Evolutionary conservation across 2,113 vertebrate genomes (phyloP), one percentile per base, ranked within the genome.

Genomic region (Neotoma lepida): DNA sequence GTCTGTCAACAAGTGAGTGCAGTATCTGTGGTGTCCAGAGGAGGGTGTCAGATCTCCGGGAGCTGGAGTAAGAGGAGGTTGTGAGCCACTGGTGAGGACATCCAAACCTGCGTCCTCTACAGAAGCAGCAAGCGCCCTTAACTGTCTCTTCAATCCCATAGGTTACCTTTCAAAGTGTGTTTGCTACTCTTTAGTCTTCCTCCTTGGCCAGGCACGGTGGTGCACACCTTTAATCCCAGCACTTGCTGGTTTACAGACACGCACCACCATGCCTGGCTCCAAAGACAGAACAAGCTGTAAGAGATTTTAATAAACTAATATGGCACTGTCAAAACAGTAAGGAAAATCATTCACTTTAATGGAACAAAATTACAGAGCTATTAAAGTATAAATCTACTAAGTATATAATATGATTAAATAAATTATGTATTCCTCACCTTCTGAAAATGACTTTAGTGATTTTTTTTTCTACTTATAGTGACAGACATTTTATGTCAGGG

Each of bases 311-410:
- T 81, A 94, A 93, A 88, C 13, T 63, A 39, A 58, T 81, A 15
- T 70, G 12, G 33, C 63, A 82, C 68, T 54, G 24, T 70, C 95
- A 68, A 89, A 94, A 96, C 92, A 82, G 76, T 61, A 88, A 85
- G 56, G 63, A 92, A 94, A 95, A 90, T 56, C 56, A 58, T 30
- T 97, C 68, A 84, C 46, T 90, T 89, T 73, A 74, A 86, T 89
- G 30, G 39, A 89, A 61, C 18, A 41, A 86, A 92, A 88, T 9
- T 44, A 70, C 39, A 68, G 49, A 68, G 63, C 6, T 68, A 68
- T 51, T 66, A 28, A 20, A 41, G 82, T 35, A 66, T 46, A 35
- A 86, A 61, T 39, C 24, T 33, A 46, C 24, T n/a, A 77, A 88
- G 15, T 26, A 70, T 14, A 22, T 18, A 64, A 14, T 74, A 85